These are phyloP conservation scores for Eira barbara DNA, from an alignment of 2,113 vertebrate genomes.

Conservation along the genomic window DNA sequence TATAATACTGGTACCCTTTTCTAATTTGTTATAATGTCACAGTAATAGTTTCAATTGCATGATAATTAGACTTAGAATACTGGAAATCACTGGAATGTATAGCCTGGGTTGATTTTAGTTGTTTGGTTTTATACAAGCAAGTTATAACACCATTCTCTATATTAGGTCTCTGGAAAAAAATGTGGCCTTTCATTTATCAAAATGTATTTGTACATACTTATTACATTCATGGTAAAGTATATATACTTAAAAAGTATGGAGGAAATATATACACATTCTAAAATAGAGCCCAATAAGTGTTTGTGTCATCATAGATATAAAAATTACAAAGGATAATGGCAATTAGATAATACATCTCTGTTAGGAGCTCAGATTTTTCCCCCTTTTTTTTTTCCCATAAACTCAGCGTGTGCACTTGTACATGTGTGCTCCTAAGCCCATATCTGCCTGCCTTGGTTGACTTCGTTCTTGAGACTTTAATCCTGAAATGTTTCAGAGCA, in stretches of 20 bases:
- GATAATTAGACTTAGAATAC: neutral
- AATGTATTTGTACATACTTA: neutral
- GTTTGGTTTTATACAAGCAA: neutral
- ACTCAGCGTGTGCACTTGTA: neutral
- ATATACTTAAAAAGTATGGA: neutral
- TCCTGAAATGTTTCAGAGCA: neutral
- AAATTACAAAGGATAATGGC: neutral
- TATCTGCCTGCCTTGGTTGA: neutral
- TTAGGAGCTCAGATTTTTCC: neutral
- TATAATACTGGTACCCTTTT: neutral
- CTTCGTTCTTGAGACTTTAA: neutral
- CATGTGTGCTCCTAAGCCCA: accelerated
- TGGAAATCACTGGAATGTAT: neutral
- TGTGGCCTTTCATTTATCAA: neutral
- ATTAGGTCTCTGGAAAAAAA: neutral
- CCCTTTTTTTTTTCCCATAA: neutral
- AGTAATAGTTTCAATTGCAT: neutral
- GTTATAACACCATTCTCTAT: neutral
- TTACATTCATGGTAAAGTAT: neutral
- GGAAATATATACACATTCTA: neutral
- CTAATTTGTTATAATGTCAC: neutral
- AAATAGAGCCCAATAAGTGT: neutral
- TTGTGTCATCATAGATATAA: neutral
- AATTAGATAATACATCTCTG: neutral
- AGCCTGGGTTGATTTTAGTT: neutral